A percentile compares a stretch with the other conserved stretches of the same genome.
phyloP scores from a whole-genome alignment of 2,113 vertebrate species.

The Leptosomus discolor region DNA sequence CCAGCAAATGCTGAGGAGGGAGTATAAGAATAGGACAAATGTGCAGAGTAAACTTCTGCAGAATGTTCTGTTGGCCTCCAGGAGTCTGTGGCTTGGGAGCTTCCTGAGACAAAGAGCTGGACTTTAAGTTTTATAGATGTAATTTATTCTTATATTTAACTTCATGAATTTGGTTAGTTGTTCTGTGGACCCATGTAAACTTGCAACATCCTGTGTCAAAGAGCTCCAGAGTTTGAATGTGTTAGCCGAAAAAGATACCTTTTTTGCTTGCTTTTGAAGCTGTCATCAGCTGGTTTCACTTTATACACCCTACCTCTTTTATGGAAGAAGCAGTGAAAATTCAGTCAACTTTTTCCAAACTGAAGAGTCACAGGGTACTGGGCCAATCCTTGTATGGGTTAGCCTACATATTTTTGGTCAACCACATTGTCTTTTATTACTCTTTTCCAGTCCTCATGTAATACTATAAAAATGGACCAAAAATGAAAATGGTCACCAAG shows the following conservation, averaged over 20 bases:
- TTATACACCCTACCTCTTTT: not conserved
- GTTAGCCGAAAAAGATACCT: not conserved
- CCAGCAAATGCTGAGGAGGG: not conserved
- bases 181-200: not conserved
- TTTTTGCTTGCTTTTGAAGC: not conserved
- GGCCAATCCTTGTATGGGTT: not conserved
- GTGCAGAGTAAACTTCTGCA: accelerated
- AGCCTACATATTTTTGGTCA: not conserved
- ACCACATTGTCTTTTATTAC: not conserved
- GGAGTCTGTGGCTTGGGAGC: not conserved
- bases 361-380: not conserved
- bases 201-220: not conserved
- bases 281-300: not conserved
- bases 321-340: not conserved
- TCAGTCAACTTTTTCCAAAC: not conserved
- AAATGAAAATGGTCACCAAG: not conserved
- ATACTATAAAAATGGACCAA: not conserved
- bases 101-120: not conserved
- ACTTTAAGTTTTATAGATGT: not conserved
- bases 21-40: not conserved
- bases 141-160: not conserved
- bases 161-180: not conserved
- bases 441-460: not conserved
- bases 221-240: not conserved
- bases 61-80: not conserved